Evolutionary conservation across 2,797 vertebrate genomes (phyloP).

Genomic region (Silurus lanzhouensis): DNA sequence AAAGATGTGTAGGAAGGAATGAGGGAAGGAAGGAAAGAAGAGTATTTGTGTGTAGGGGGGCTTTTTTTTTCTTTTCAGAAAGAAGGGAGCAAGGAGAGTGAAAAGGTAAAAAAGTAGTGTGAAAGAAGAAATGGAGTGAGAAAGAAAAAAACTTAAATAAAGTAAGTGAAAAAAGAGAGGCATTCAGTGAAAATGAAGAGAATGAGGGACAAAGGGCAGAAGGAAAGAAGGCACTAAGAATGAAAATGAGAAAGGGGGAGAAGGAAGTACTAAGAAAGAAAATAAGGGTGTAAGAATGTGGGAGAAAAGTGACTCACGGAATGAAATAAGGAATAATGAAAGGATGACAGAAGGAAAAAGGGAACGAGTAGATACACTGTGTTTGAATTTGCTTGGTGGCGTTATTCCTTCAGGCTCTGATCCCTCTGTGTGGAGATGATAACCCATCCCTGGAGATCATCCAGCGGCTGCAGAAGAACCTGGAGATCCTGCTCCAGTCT

Average conservation of each 20-base stretch:
- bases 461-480: conserved; percentile 87
- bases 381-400: background rate
- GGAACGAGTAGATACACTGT: background rate
- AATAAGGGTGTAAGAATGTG: background rate
- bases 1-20: too few relatives aligned
- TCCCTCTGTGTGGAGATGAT: conserved; percentile 88
- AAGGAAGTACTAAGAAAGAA: background rate
- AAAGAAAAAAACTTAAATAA: background rate
- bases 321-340: background rate
- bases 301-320: background rate
- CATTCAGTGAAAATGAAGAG: background rate
- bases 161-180: background rate
- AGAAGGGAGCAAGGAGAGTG: too few relatives aligned
- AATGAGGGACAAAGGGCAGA: background rate
- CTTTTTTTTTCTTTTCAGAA: too few relatives aligned
- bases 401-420: conserved; percentile 76
- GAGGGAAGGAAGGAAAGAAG: background rate
- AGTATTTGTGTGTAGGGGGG: too few relatives aligned
- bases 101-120: background rate
- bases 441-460: conserved; percentile 90
- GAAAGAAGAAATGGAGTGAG: background rate
- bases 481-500: conserved; percentile 87
- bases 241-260: too few relatives aligned
- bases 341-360: background rate
- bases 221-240: background rate